Base-by-base conservation (phyloP, 2,113 vertebrate genomes). In the Tyrannus savana region DNA sequence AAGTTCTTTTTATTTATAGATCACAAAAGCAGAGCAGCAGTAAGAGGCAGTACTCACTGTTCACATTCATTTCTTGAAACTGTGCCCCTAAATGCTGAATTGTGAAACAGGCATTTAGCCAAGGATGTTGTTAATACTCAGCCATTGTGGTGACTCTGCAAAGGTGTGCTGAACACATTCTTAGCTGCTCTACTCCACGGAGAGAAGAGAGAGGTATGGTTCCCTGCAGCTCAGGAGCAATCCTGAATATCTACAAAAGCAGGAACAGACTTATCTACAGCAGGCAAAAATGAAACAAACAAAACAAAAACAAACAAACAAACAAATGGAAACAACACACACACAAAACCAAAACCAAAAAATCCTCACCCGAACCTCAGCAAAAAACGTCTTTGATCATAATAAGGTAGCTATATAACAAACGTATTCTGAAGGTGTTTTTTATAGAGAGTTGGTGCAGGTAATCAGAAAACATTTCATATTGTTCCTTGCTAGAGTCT, bases 1-100 rank as follows among this genome's bases (percentile, higher is more conserved):
- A 87, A 96, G 67, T 93, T 92, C 86, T 86, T 27, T 78, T 96
- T 78, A 91, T 93, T 97, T 95, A 68, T 82, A 91, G 87, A 95
- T 89, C 62, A 44, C 52, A 95, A 78, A 77, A 96, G 62, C 16
- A 90, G 59, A 84, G 25, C 15, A 74, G 52, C 60, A 47, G 28
- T 62, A 56, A 90, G 62, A 91, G 44, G 52, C 37, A 41, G 44
- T 22, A 44, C 7, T 91, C 35, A 15, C 75, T 68, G 49, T 49
- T 47, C 69, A 64, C 2, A 10, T 60, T 35, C 0, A 1, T 63
- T 95, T 75, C 69, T 89, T 92, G 49, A 91, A 90, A 81, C 2
- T 37, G 24, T 80, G 24, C 23, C 28, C 42, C 53, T 85, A 52
- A 83, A 89, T 94, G 21, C 1, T 64, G 78, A 89, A 39, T 39